Conservation (phyloP, 2,113 vertebrate species). For the Brachyistius frenatus region DNA sequence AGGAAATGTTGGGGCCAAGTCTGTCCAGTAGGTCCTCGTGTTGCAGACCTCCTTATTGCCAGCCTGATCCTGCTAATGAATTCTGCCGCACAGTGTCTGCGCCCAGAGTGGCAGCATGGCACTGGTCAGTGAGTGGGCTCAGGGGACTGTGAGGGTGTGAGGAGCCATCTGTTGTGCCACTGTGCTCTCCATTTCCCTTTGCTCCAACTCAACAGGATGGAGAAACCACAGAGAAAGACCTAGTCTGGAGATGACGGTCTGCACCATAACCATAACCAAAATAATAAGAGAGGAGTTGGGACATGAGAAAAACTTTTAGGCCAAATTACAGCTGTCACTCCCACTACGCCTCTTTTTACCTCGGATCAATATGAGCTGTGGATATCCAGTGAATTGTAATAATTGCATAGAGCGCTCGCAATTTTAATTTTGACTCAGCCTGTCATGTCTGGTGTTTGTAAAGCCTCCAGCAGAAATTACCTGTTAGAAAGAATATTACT, state of each 20-base stretch:
- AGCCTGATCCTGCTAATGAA: slow-evolving; percentile 68
- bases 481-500: slow-evolving; percentile 41
- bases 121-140: slow-evolving; percentile 63
- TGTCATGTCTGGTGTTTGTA: slow-evolving; percentile 35
- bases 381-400: slow-evolving; percentile 48
- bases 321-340: slow-evolving; percentile 41
- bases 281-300: neutral
- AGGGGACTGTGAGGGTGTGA: slow-evolving; percentile 39
- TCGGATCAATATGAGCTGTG: slow-evolving; percentile 44
- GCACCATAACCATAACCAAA: neutral
- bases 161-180: slow-evolving; percentile 67
- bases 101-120: slow-evolving; percentile 63
- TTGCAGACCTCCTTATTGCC: slow-evolving; percentile 40
- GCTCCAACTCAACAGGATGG: slow-evolving; percentile 27
- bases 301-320: slow-evolving; percentile 21
- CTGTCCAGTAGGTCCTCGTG: neutral
- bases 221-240: neutral
- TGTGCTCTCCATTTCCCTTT: slow-evolving; percentile 26
- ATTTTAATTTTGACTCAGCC: slow-evolving; percentile 41
- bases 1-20: slow-evolving; percentile 16
- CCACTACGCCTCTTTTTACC: neutral
- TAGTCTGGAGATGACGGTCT: too few species aligned
- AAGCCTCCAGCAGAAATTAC: slow-evolving; percentile 47
- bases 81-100: slow-evolving; percentile 60
- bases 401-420: slow-evolving; percentile 31